Evolutionary conservation across 2,888 invertebrate species (phyloP), one percentile per base, ranked within the genome.

Genomic region (Temnothorax ravouxi): DNA sequence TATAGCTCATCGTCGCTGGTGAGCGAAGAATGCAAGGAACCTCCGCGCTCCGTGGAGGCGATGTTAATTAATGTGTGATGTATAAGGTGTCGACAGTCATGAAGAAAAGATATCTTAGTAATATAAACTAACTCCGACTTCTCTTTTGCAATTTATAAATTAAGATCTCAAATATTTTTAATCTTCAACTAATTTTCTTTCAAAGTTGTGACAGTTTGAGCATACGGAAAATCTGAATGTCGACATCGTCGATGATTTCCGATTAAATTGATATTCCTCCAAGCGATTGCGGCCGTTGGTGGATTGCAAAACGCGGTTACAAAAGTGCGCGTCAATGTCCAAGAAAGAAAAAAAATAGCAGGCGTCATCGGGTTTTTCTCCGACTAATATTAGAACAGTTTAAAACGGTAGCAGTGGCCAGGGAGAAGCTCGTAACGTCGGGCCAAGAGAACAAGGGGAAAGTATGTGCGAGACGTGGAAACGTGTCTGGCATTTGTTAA

Each of bases 401-500:
- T 64, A 72, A 81, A 69, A 77, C 59, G 76, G 56, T 67, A 67
- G 77, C 61, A 34, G 38, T 41, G 64, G 11, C 21, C 21, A 44
- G 18, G 34, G 18, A 62, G 41, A 67, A 18, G 41, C 64, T 81
- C 88, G 84, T 85, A 87, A 85, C 66, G 84, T 84, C 82, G 75
- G 87, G 89, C 88, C 86, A 88, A 89, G 83, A 87, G 86, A 86
- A 88, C 86, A 83, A 91, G 88, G 91, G 91, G 92, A 92, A 92
- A 92, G 91, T 92, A 88, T 79, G 76, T 29, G 76, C 69, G 86
- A 86, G 88, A 69, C 87, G 66, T 29, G 84, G 62, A 90, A 92
- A 92, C 92, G 92, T 92, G 92, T 91, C 74, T 88, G 74, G 92
- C 89, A 92, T 92, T 88, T 88, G 67, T 86, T 84, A 84, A 88